Conservation (phyloP, 1,140 invertebrate species). For the Euura saliciscinereae region DNA sequence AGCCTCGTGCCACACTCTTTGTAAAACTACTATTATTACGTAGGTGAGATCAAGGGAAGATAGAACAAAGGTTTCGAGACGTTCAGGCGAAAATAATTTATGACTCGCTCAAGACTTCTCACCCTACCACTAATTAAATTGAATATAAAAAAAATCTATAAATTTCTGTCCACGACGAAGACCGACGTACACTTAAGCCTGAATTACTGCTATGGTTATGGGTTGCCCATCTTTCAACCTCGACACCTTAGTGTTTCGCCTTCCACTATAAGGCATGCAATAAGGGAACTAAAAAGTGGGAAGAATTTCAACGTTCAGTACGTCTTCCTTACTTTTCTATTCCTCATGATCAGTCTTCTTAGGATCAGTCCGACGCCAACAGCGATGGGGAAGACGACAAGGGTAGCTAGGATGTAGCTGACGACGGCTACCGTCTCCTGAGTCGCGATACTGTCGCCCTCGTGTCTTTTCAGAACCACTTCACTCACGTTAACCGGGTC, state of each 20-base stretch:
- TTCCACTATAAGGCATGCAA: no score
- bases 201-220: background rate
- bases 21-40: background rate
- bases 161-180: background rate
- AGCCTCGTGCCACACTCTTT: background rate
- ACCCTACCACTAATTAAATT: no score
- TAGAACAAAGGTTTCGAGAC: no score
- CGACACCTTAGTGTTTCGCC: no score
- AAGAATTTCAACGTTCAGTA: background rate
- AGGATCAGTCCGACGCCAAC: constrained; percentile 57
- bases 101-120: background rate
- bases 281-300: background rate
- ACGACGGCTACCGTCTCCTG: constrained; percentile 57
- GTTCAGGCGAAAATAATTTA: background rate
- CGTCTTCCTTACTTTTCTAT: constrained; percentile 54
- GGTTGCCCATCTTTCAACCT: no score
- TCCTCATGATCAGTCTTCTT: constrained; percentile 60
- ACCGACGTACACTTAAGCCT: background rate
- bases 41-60: background rate
- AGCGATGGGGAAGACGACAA: constrained; percentile 57
- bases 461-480: constrained; percentile 54
- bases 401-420: constrained; percentile 55
- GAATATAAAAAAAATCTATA: background rate
- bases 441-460: constrained; percentile 53
- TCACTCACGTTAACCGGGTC: constrained; percentile 54